Percentiles rank a stretch among this genome's conserved stretches.
Conservation (phyloP, 2,888 invertebrate genomes). For the Ormyrus pomaceus region DNA sequence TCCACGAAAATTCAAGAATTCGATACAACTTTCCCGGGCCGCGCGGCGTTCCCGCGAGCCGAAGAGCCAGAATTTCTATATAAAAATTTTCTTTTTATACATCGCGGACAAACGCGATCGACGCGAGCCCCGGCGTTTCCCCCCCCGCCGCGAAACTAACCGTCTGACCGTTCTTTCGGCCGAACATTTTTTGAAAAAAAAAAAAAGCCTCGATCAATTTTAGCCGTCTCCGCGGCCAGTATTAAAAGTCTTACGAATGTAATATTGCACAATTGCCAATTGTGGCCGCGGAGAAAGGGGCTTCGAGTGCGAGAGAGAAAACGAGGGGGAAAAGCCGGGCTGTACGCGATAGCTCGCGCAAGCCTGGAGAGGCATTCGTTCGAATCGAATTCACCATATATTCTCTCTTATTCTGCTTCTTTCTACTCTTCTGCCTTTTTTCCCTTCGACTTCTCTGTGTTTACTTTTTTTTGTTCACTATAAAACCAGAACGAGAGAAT, state of each 20-base stretch:
- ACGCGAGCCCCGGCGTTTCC: conserved; percentile 19
- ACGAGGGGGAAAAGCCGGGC: conserved; percentile 36
- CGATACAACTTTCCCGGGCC: not conserved
- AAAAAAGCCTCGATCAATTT: conserved; percentile 51
- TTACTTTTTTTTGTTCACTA: conserved; percentile 14
- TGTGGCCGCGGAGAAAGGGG: conserved; percentile 50
- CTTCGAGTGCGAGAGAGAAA: conserved; percentile 27
- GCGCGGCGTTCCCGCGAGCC: too few species aligned
- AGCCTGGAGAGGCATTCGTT: conserved; percentile 53
- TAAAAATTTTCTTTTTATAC: too few species aligned
- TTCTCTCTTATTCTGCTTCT: not conserved
- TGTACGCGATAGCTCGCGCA: conserved; percentile 27
- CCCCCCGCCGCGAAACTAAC: conserved; percentile 11
- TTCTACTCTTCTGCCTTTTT: conserved; percentile 6
- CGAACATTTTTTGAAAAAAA: conserved; percentile 38
- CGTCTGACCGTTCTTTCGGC: conserved; percentile 11
- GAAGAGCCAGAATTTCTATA: too few species aligned
- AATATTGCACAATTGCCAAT: conserved; percentile 69
- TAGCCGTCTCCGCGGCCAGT: conserved; percentile 45
- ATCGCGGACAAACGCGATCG: too few species aligned
- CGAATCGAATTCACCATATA: conserved; percentile 41
- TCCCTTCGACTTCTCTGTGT: conserved; percentile 11
- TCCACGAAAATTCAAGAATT: conserved; percentile 18
- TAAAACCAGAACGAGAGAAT: conserved; percentile 69
- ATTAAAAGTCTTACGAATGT: conserved; percentile 58